These are phyloP conservation scores for Chanos chanos DNA, from an alignment of 2,797 vertebrate species.

Conservation along the genomic window DNA sequence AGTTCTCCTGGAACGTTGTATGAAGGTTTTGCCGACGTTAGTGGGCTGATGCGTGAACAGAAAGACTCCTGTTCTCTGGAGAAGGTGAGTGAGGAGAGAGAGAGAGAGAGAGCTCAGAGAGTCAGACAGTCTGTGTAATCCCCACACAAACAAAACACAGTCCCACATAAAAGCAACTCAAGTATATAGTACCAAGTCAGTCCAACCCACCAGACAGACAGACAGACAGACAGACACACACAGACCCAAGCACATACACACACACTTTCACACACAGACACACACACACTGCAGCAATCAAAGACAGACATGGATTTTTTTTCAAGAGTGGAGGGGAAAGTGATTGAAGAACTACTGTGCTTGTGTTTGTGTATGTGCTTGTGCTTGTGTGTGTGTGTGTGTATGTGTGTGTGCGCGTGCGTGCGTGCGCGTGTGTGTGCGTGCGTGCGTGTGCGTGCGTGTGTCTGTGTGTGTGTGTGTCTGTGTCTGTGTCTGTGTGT, in stretches of 20 bases:
- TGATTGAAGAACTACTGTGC: slow-evolving; percentile 23
- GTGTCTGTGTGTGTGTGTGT: background rate
- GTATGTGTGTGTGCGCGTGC: background rate
- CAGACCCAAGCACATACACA: background rate
- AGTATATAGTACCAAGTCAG: background rate
- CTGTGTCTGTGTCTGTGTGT: slow-evolving; percentile 7
- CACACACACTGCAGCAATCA: too few relatives aligned
- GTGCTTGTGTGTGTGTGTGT: background rate
- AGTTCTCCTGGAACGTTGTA: background rate
- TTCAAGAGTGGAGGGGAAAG: background rate
- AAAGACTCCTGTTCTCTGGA: background rate
- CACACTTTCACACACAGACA: too few relatives aligned
- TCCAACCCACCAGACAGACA: background rate
- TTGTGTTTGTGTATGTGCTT: slow-evolving; percentile 18
- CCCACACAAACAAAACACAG: background rate
- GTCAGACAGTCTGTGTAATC: background rate
- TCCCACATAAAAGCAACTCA: too few relatives aligned
- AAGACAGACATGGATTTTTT: background rate
- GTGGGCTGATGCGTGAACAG: too few relatives aligned
- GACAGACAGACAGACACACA: background rate
- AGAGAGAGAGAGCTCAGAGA: background rate
- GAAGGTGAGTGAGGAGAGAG: background rate
- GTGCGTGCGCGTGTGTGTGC: background rate
- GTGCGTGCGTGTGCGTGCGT: background rate
- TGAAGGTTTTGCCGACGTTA: background rate